Base-by-base conservation (phyloP, 2,113 vertebrate genomes). In the Silurus glanis region DNA sequence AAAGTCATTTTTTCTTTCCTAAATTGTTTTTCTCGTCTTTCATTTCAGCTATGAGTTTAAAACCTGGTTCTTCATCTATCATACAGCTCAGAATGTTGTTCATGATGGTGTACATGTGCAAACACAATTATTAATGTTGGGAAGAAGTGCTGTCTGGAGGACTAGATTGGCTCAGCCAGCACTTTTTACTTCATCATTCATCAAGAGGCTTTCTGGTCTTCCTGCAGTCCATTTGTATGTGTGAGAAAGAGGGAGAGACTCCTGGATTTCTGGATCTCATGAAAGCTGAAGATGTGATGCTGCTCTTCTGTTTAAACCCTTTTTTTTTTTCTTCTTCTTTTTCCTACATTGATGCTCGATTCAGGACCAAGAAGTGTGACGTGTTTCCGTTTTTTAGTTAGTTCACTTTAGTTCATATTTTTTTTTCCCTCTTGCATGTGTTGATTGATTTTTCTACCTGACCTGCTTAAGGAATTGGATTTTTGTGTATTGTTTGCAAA, bases 1-100 rank as follows among this genome's bases (percentile, higher is more conserved):
- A 94, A 95, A 94, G 87, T 93, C 92, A 93, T 94, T 95, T 94
- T 37, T 83, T 92, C 94, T 94, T 95, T 94, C 93, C 90, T 93
- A 93, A 37, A 55, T 78, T 51, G 74, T 2, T 78, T 85, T 78
- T 25, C 62, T 67, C 5, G 47, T 80, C 78, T 80, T 16, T 80
- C 78, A 80, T 80, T 80, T 80, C n/a, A 80, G 21, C 56, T 59
- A 13, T 13, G 28, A 45, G 78, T 45, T 59, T 12, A 59, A 9
- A 19, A 0, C 16, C 19, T 6, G 0, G 28, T 58, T 59, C 17
- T 80, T 16, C 25, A 58, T 80, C 1, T 80, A 59, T 28, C 25
- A 9, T 49, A 61, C 9, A 28, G n/a, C 6, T 53, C 21, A 10
- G 45, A n/a, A 7, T 76, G 74, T 6, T 76, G 49, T 53, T 23